Evolutionary conservation across 2,113 vertebrate genomes (phyloP).

Genomic region (Lamprologus tigripictilis): DNA sequence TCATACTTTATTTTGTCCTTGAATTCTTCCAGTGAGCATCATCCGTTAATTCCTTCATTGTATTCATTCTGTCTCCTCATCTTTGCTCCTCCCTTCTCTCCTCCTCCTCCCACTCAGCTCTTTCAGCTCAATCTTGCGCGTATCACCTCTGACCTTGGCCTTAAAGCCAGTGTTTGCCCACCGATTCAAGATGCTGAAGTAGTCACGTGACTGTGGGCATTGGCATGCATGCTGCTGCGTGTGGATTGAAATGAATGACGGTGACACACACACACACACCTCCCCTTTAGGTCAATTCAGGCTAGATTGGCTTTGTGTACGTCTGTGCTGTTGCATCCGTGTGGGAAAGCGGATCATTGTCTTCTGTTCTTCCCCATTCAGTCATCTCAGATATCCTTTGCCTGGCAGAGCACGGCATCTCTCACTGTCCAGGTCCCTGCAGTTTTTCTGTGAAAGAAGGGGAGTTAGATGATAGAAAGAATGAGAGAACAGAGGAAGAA

Average conservation of each 20-base stretch:
- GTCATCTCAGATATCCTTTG: conserved; percentile 45
- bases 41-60: not conserved
- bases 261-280: not conserved
- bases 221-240: not conserved
- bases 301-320: not conserved
- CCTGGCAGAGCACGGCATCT: conserved; percentile 19
- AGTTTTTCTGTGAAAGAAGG: conserved; percentile 13
- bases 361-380: conserved; percentile 31
- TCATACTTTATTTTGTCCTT: not conserved
- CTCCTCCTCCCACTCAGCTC: not conserved
- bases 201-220: conserved; percentile 16
- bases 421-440: conserved; percentile 46
- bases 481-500: not conserved
- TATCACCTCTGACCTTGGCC: conserved; percentile 54
- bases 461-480: conserved; percentile 26
- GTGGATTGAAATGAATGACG: not conserved
- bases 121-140: not conserved
- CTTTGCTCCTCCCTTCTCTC: not conserved
- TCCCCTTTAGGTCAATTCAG: conserved; percentile 28
- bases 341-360: conserved; percentile 42
- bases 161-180: conserved; percentile 1
- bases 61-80: not conserved
- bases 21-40: not conserved
- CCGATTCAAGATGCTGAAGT: not conserved
- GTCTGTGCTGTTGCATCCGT: not conserved